phyloP scores from a whole-genome alignment of 2,888 invertebrate genomes.

The Zaprionus bogoriensis region DNA sequence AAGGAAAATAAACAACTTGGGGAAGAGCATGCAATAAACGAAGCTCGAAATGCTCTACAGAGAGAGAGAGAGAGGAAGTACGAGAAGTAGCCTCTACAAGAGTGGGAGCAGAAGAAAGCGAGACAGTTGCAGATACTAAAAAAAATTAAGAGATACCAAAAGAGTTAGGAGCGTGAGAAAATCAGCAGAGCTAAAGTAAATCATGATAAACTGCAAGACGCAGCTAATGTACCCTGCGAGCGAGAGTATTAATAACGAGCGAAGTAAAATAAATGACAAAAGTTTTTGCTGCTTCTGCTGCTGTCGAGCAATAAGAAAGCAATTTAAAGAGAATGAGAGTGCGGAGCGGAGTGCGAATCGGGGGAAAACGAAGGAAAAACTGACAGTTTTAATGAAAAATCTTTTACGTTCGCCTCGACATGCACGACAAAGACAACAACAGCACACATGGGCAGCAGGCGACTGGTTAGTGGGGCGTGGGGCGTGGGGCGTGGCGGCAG shows the following conservation, averaged over 20 bases:
- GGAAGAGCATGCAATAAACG: slow-evolving; percentile 8
- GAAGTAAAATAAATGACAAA: slow-evolving; percentile 57
- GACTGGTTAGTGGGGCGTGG: too few species aligned
- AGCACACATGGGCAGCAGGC: slow-evolving; percentile 27
- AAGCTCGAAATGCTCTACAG: slow-evolving; percentile 31
- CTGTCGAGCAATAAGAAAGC: slow-evolving; percentile 53
- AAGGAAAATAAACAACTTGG: slow-evolving; percentile 19
- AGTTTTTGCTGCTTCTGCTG: slow-evolving; percentile 41
- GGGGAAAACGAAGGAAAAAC: slow-evolving; percentile 45
- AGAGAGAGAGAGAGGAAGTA: neutral
- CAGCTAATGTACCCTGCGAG: neutral
- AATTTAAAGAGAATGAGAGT: slow-evolving; percentile 49
- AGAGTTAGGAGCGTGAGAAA: neutral
- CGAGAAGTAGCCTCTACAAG: too few species aligned
- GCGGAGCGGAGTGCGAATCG: neutral
- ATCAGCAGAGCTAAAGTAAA: neutral
- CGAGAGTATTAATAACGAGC: slow-evolving; percentile 33
- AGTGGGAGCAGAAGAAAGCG: neutral
- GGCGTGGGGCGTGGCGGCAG: neutral
- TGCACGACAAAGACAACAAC: slow-evolving; percentile 18
- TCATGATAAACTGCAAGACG: neutral
- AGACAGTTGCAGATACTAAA: neutral
- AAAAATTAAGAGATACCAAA: neutral
- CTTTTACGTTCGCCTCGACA: slow-evolving; percentile 35
- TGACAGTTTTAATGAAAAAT: slow-evolving; percentile 74